Conservation (phyloP, 2,113 vertebrate species). For the Scalopus aquaticus region DNA sequence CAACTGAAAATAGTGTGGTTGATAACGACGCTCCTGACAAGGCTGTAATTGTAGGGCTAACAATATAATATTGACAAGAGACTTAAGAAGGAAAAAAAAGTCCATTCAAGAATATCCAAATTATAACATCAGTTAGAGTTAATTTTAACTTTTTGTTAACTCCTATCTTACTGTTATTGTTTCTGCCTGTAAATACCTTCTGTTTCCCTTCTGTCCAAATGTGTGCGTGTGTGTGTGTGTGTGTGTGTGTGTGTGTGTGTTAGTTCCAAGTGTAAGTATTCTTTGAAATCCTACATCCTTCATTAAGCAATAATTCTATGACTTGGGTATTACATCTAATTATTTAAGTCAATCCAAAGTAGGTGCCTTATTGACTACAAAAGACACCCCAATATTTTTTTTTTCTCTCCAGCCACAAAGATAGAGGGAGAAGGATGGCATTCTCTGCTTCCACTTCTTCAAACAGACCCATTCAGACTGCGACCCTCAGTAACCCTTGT, state of each 20-base stretch:
- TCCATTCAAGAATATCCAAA: neutral
- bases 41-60: neutral
- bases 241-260: neutral
- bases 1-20: neutral
- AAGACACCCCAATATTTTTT: neutral
- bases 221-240: too few species aligned
- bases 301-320: neutral
- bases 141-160: neutral
- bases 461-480: neutral
- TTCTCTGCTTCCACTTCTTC: neutral
- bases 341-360: neutral
- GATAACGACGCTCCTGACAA: neutral
- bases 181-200: neutral
- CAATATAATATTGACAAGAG: neutral
- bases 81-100: neutral
- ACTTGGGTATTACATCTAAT: neutral
- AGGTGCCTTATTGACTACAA: neutral
- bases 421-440: neutral
- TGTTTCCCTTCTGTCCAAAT: neutral
- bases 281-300: neutral
- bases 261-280: neutral
- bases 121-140: neutral
- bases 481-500: accelerated
- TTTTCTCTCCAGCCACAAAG: neutral
- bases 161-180: neutral